Conservation (phyloP, 2,113 vertebrate species). For the Nothoprocta perdicaria region DNA sequence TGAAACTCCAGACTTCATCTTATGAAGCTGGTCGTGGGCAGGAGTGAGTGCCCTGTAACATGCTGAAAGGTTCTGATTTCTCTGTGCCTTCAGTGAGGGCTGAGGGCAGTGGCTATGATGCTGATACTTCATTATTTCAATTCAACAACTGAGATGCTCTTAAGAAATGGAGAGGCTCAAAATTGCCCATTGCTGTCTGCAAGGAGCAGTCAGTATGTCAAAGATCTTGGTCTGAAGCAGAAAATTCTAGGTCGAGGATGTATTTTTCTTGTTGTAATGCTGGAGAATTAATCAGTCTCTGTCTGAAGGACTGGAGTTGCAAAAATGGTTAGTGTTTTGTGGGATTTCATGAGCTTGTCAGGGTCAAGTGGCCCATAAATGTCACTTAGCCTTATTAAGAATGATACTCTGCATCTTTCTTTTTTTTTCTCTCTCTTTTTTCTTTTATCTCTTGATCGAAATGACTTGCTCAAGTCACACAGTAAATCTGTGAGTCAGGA, state of each 20-base stretch:
- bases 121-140: not conserved
- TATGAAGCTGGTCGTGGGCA: not conserved
- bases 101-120: not conserved
- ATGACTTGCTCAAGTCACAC: not conserved
- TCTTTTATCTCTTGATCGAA: not conserved
- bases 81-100: not conserved
- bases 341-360: not conserved
- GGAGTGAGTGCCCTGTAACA: not conserved
- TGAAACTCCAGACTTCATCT: not conserved
- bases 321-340: not conserved
- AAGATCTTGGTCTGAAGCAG: not conserved
- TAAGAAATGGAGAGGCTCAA: not conserved
- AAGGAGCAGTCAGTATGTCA: not conserved
- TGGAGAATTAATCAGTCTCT: not conserved
- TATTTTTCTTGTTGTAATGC: not conserved
- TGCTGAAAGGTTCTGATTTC: not conserved
- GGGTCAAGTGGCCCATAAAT: not conserved
- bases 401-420: not conserved
- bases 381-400: not conserved
- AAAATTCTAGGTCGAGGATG: not conserved
- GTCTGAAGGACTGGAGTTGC: not conserved
- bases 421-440: not conserved
- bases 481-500: not conserved
- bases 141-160: not conserved
- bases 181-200: not conserved